Conservation (phyloP, 2,113 vertebrate genomes). For the Leptobrachium ailaonicum region DNA sequence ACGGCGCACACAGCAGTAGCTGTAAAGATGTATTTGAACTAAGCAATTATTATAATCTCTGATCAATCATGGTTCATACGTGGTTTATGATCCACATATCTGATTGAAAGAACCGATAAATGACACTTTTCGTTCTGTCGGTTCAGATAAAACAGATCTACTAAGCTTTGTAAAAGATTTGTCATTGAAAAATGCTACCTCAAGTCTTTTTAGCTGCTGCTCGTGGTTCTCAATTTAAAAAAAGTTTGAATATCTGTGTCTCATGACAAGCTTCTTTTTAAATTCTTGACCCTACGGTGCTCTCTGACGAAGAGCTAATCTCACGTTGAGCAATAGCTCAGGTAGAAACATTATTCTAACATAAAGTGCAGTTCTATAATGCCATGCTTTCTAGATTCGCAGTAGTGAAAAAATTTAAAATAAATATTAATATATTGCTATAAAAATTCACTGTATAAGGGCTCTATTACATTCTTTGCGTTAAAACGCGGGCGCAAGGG, state of each 20-base stretch:
- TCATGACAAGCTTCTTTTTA: conserved; percentile 36
- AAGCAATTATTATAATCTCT: conserved; percentile 14
- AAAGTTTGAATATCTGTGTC: conserved; percentile 27
- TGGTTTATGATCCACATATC: conserved; percentile 24
- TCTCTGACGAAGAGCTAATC: conserved; percentile 32
- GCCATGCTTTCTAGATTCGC: no score
- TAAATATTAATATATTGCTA: no score
- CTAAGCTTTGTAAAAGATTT: conserved; percentile 34
- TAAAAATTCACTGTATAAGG: no score
- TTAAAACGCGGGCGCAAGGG: no score
- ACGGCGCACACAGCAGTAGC: neutral
- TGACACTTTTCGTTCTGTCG: conserved; percentile 34
- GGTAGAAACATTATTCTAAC: neutral
- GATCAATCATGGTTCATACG: conserved; percentile 32
- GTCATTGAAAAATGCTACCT: conserved; percentile 40
- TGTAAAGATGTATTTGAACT: conserved; percentile 22
- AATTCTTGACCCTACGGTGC: conserved; percentile 35
- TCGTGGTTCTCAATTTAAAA: conserved; percentile 21
- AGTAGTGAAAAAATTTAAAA: no score
- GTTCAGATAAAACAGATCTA: conserved; percentile 38
- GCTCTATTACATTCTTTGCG: no score
- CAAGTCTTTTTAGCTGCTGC: conserved; percentile 14
- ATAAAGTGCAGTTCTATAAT: no score
- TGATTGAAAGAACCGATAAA: conserved; percentile 36
- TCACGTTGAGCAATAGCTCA: neutral